A percentile compares a stretch with the other conserved stretches of the same genome.
phyloP scores from a whole-genome alignment of 2,113 vertebrate genomes.

The Sphaerodactylus townsendi region DNA sequence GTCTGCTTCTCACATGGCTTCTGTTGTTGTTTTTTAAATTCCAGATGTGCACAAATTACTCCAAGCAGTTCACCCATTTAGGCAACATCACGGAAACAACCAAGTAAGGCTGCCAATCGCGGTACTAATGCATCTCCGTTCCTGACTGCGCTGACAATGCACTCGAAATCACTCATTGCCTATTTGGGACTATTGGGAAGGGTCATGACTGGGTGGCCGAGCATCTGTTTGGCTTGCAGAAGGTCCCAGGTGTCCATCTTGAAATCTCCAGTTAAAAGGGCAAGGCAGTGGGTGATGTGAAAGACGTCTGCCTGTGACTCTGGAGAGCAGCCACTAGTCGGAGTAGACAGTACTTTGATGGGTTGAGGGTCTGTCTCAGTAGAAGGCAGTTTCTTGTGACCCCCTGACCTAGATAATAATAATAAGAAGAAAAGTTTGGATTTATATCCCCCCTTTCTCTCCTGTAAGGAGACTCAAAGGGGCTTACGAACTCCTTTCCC shows the following conservation, averaged over 20 bases:
- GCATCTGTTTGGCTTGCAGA: not conserved
- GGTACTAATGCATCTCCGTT: not conserved
- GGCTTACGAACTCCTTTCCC: no score
- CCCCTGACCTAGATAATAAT: no score
- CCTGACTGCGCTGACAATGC: not conserved
- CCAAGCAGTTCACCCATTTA: slow-evolving; percentile 83
- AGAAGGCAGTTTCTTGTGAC: no score
- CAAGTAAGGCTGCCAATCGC: slow-evolving; percentile 76
- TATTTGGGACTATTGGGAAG: not conserved
- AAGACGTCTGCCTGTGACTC: not conserved
- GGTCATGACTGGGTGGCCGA: not conserved
- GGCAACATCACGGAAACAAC: slow-evolving; percentile 83
- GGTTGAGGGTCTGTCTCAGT: no score
- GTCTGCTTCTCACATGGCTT: not conserved
- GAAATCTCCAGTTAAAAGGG: not conserved
- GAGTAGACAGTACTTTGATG: no score
- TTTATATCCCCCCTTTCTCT: no score
- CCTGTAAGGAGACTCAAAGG: no score
- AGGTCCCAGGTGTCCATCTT: not conserved
- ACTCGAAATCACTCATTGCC: no score
- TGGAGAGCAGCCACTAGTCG: not conserved
- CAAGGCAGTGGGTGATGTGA: not conserved
- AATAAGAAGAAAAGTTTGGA: no score
- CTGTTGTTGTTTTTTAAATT: not conserved
- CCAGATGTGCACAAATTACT: slow-evolving; percentile 85